These are phyloP conservation scores for Tupiocoris notatus DNA, from an alignment of 2,888 invertebrate species.

Conservation along the genomic window DNA sequence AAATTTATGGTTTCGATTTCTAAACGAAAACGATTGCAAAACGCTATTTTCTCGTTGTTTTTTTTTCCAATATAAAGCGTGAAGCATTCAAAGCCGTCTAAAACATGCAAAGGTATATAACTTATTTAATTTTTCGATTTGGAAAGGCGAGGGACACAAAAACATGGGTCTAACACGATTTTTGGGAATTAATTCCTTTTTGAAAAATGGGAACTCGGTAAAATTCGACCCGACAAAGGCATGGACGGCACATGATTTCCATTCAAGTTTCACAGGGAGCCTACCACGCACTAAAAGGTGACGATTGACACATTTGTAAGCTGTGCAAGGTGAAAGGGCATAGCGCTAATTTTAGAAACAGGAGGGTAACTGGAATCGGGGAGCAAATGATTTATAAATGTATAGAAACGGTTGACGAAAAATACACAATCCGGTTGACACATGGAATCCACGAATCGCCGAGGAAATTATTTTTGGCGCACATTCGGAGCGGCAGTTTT, in stretches of 20 bases:
- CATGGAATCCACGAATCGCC: too few species aligned
- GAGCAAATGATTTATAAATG: too few species aligned
- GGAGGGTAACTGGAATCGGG: too few species aligned
- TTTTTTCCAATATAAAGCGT: conserved; percentile 36
- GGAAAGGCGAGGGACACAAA: conserved; percentile 2
- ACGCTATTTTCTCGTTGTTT: background rate
- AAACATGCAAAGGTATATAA: conserved; percentile 46
- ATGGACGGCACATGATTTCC: conserved; percentile 24
- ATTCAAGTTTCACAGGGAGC: conserved; percentile 1
- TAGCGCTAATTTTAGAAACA: conserved; percentile 12
- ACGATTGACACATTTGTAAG: conserved; percentile 14
- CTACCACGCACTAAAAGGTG: conserved; percentile 2
- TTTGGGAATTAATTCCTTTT: background rate
- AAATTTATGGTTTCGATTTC: background rate
- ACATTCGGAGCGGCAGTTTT: too few species aligned
- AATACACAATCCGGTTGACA: too few species aligned
- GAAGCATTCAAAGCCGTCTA: conserved; percentile 47
- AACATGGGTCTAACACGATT: background rate
- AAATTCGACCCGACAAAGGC: background rate
- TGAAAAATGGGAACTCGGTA: background rate
- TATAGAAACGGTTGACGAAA: too few species aligned
- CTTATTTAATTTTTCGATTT: background rate
- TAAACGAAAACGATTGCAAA: background rate
- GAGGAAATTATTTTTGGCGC: too few species aligned
- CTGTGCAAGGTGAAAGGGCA: conserved; percentile 26